Conservation (phyloP, 2,113 vertebrate species). For the Otolemur garnettii region DNA sequence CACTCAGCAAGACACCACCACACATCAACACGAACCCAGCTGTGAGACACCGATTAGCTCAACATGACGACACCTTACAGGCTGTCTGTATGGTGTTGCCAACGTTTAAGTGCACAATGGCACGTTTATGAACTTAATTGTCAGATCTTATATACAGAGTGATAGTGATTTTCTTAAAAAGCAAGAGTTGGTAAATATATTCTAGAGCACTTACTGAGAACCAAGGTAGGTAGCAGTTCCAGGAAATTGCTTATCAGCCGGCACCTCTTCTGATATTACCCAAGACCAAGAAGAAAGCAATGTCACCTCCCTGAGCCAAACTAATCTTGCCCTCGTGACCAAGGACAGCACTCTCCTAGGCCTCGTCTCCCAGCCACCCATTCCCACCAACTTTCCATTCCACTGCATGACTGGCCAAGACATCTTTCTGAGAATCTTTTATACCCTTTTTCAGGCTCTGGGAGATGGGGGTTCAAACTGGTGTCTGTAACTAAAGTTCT, state of each 20-base stretch:
- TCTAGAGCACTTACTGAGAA: neutral
- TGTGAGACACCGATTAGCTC: too few species aligned
- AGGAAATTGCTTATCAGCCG: neutral
- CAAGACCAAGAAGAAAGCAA: neutral
- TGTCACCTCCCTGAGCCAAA: neutral
- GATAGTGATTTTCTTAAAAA: neutral
- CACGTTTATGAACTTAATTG: too few species aligned
- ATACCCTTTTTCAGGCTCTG: neutral
- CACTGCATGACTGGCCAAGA: neutral
- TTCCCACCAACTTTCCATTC: neutral
- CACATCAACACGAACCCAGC: too few species aligned
- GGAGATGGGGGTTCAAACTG: neutral
- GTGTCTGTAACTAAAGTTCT: neutral
- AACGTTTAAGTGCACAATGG: too few species aligned
- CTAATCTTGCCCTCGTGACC: neutral
- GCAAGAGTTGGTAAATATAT: neutral
- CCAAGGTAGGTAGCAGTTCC: neutral
- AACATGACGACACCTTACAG: too few species aligned
- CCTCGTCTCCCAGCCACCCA: neutral
- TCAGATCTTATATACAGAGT: neutral
- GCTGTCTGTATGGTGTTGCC: too few species aligned
- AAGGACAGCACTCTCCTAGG: neutral
- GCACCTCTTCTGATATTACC: neutral
- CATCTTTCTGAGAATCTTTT: neutral
- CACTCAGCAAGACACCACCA: too few species aligned